Base-by-base conservation (phyloP, 2,888 invertebrate species). In the Rhaphigaster nebulosa region DNA sequence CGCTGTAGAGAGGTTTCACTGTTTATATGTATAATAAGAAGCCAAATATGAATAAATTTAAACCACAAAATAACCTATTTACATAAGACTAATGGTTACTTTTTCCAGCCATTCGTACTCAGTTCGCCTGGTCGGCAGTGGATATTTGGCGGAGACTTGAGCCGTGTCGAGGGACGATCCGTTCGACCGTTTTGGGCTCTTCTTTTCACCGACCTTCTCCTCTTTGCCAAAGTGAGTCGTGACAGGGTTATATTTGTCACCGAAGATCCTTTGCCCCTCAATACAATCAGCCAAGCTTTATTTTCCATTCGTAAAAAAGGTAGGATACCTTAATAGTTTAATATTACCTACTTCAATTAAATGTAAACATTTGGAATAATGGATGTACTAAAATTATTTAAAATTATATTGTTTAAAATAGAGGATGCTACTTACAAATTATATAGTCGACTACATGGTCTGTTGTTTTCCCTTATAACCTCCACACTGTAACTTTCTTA, bases 61-160 rank as follows among this genome's bases (percentile, higher is more conserved):
- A 45, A 10, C 45, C 10, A 45, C 10, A 70, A 34, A 70, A 34
- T 65, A 29, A 18, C 15, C 34, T 70, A 18, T 18, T 34, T 34
- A 70, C 23, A 34, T 34, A 18, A 4, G 12, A 29, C 1, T 29
- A 29, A 29, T 23, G 0, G 34, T 70, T 34, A n/a, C 5, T 60
- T 41, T 45, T 65, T 76, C 29, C 93, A 96, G 95, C 97, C 98
- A 90, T 98, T 98, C 94, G 96, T 97, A 90, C 94, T 98, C 93
- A 97, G 96, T 93, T 96, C 97, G 93, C 96, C 97, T 89, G 97
- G 97, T 50, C 95, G 98, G 89, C 97, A 97, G 94, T 98, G 98
- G 98, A 97, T 98, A 91, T 98, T 98, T 93, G 98, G 97, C 12
- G 97, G 98, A 0, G 97, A 98, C 93, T 94, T 98, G 52, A 96